Evolutionary conservation across 1,140 invertebrate species (phyloP), one percentile per base, ranked within the genome.

Genomic region (Hylyphantes graminicola): DNA sequence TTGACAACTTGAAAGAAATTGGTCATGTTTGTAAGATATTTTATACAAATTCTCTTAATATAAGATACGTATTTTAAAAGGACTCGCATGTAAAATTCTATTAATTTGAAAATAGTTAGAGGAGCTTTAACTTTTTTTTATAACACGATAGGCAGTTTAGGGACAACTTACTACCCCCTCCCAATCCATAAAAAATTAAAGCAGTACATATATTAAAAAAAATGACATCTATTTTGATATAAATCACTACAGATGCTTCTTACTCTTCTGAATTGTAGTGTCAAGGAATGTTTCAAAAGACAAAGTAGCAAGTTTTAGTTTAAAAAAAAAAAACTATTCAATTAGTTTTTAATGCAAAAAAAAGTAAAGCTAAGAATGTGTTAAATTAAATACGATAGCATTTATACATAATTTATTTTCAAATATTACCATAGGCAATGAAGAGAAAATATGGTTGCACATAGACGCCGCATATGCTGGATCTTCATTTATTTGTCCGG

Each of bases 401-500:
- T 35, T 35, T 35, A 2, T 1, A 1, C 35, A 35, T 35, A 9
- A 3, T 48, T 17, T 21, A 8, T 35, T 17, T 65, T 65, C 5
- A 65, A 65, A 21, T 70, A 15, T 53, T 12, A 0, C 75, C 50
- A 19, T 21, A 88, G 87, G 87, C 74, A 12, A 82, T 51, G 89
- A 93, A 87, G 90, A 95, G 87, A 90, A 93, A 73, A 89, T 97
- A 15, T 97, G 96, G 95, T 88, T 97, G 55, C 96, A 97, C 87
- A 91, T 97, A 0, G 96, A 97, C 85, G 96, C 96, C 7, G 96
- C 96, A 1, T 97, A 97, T 89, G 95, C 96, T 51, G 93, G 96
- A 12, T 94, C 95, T 7, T 93, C 97, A 4, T 96, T 99, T 87
- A 95, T 98, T 82, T 99, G 97, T 88, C 96, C 96, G 0, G 97